Evolutionary conservation across 2,888 invertebrate species (phyloP), one percentile per base, ranked within the genome.

Genomic region (Noctua pronuba): DNA sequence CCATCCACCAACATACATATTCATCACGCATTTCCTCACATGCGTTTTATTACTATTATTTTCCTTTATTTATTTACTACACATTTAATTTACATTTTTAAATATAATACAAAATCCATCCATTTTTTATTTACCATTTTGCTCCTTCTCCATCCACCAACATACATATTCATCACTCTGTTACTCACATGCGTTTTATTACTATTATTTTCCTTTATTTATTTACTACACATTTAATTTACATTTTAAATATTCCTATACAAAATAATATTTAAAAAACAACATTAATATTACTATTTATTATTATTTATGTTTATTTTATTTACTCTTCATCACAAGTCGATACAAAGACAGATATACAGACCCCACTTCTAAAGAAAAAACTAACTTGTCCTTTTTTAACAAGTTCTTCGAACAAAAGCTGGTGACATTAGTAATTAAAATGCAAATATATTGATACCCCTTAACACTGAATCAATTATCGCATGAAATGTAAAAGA

Each of bases 381-480:
- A 31, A 52, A 70, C 41, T 4, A 68, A 77, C 49, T 75, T 67
- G 58, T 18, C 41, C 49, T 70, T 72, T 86, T 67, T 28, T 28
- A 16, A 10, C 35, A 49, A 67, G 60, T 76, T 38, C 68, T 49
- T 24, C 13, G 1, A 73, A 82, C 16, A 28, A 67, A 77, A 74
- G 80, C 81, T 76, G 44, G 52, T 16, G 55, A 11, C 49, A 41
- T 65, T 10, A 21, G 11, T 82, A 77, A 81, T 86, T 67, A 71
- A 65, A 67, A 85, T 89, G 86, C 65, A 70, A 88, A 88, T 83
- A 21, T 75, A 86, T 88, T 79, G 38, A 76, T 68, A 75, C 69
- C 64, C 71, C 60, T 77, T 72, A 55, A 71, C 79, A 81, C 64
- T 75, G 79, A 81, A 69, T 81, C 49, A 69, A 77, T 81, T 74